Percentiles rank a stretch among this genome's conserved stretches.
Conservation (phyloP, 2,888 invertebrate species). For the Augochlorella aurata region DNA sequence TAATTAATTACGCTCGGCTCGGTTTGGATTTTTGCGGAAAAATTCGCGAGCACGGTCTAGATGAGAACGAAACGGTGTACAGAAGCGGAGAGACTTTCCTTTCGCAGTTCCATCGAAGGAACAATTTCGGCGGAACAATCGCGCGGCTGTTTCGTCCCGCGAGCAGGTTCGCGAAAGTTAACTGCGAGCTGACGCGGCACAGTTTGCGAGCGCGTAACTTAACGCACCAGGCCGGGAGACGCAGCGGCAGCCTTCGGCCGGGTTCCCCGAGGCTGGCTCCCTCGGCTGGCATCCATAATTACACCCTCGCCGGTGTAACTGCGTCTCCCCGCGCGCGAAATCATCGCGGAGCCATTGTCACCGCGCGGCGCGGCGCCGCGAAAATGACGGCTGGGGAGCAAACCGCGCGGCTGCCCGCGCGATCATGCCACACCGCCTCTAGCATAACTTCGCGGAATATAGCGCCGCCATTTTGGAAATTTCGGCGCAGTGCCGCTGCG, state of each 20-base stretch:
- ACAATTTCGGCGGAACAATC: constrained; percentile 6
- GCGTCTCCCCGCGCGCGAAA: constrained; percentile 24
- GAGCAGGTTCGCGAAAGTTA: constrained; percentile 6
- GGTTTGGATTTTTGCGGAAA: neutral
- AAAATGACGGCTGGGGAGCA: constrained; percentile 34
- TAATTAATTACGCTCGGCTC: too few species aligned
- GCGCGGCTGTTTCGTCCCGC: neutral
- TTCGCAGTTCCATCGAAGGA: neutral
- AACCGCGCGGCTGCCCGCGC: constrained; percentile 16
- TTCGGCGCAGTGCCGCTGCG: neutral
- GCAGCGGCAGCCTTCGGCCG: neutral
- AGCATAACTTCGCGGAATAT: neutral
- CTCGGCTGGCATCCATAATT: constrained; percentile 39
- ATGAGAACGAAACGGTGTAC: neutral
- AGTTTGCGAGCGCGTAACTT: constrained; percentile 15
- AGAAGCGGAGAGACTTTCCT: neutral
- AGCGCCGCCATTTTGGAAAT: neutral
- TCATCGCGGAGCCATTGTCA: constrained; percentile 38
- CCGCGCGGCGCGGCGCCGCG: constrained; percentile 11
- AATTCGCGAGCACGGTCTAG: neutral
- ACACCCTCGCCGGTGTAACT: constrained; percentile 34
- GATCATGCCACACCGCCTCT: constrained; percentile 13
- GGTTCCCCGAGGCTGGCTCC: constrained; percentile 5
- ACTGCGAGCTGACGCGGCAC: neutral
- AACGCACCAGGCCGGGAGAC: constrained; percentile 4